A percentile compares a stretch with the other conserved stretches of the same genome.
Conservation (phyloP, 2,888 invertebrate genomes). For the Acanthosoma haemorrhoidale region DNA sequence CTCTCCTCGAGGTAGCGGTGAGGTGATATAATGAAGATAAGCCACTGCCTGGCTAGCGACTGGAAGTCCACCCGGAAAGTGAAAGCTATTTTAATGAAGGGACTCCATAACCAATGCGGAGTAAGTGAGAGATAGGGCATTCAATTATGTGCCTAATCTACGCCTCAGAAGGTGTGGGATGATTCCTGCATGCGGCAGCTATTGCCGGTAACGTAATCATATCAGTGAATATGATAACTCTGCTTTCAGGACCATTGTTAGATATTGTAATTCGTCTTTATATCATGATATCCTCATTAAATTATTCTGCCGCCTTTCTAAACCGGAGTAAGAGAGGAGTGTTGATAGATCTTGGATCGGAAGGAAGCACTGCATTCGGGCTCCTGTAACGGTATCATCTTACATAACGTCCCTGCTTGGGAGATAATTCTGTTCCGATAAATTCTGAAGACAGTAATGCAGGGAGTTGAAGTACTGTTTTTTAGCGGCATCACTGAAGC, state of each 20-base stretch:
- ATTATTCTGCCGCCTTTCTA: too few species aligned
- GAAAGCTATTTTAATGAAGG: conserved; percentile 14
- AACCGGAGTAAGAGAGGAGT: too few species aligned
- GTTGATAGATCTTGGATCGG: too few species aligned
- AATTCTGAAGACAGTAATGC: too few species aligned
- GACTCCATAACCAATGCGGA: background rate
- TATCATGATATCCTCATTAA: too few species aligned
- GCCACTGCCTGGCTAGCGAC: background rate
- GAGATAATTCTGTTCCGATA: too few species aligned
- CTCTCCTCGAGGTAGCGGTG: background rate
- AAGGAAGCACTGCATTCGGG: too few species aligned
- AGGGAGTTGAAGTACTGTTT: too few species aligned
- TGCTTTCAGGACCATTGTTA: background rate
- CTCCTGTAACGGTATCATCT: too few species aligned
- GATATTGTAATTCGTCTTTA: too few species aligned
- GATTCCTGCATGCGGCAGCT: background rate
- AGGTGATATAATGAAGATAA: background rate
- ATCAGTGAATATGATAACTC: background rate
- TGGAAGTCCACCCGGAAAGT: background rate
- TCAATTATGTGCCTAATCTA: background rate
- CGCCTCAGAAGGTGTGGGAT: background rate
- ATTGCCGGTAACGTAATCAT: background rate
- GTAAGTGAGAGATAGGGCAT: background rate
- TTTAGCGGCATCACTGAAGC: too few species aligned
- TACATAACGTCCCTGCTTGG: too few species aligned